Percentiles rank a stretch among this genome's conserved stretches.
phyloP scores from a whole-genome alignment of 2,797 vertebrate genomes.

The Tadarida brasiliensis region DNA sequence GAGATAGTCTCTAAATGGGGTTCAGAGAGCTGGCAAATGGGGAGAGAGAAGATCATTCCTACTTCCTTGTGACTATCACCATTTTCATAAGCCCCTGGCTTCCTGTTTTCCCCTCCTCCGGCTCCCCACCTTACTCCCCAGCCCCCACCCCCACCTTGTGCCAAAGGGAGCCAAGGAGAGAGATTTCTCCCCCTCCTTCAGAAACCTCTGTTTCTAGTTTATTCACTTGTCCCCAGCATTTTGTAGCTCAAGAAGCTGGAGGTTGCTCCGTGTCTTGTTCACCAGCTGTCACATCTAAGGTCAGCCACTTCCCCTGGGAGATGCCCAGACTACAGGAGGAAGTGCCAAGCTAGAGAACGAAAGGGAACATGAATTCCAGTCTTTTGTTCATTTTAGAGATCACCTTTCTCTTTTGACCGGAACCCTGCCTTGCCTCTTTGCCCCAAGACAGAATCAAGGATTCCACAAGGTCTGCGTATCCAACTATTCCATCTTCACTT shows the following conservation, averaged over 20 bases:
- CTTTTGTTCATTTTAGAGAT: conserved; percentile 14
- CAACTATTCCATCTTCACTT: not conserved
- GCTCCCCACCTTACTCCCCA: too few relatives aligned
- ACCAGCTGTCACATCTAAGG: not conserved
- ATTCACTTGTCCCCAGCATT: not conserved
- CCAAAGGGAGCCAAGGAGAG: not conserved
- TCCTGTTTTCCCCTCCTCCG: not conserved
- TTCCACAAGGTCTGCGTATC: not conserved
- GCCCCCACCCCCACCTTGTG: not conserved
- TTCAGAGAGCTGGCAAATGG: not conserved
- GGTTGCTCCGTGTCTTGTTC: not conserved
- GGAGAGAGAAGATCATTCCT: not conserved
- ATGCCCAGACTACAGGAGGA: not conserved
- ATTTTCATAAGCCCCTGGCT: not conserved
- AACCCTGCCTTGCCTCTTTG: not conserved
- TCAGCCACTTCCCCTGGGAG: not conserved
- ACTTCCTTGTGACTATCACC: not conserved
- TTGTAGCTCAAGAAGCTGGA: not conserved
- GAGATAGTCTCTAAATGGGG: not conserved
- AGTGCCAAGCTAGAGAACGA: not conserved
- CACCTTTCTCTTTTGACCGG: not conserved
- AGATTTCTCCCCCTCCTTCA: not conserved
- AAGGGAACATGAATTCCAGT: not conserved
- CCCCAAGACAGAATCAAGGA: not conserved
- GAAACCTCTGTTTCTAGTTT: not conserved